Evolutionary conservation across 1,140 invertebrate genomes (phyloP).

Genomic region (Kradibia gibbosae): DNA sequence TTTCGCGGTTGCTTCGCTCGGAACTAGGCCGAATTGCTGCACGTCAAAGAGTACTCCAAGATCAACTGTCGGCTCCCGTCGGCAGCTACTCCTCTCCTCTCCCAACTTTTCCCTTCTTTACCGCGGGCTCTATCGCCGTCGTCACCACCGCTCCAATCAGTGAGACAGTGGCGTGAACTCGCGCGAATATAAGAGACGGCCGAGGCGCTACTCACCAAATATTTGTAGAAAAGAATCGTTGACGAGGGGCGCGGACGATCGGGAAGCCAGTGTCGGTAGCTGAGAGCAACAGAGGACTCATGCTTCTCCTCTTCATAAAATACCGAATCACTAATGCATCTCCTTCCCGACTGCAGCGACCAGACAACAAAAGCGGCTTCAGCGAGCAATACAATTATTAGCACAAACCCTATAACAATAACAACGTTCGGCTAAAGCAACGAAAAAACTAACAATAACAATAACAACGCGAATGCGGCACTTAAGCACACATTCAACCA

Average conservation of each 20-base stretch:
- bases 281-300: neutral
- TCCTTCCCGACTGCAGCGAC: too few relatives aligned
- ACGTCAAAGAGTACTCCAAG: neutral
- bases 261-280: too few relatives aligned
- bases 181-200: neutral
- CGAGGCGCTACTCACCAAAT: neutral
- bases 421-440: slow-evolving; percentile 17
- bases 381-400: too few relatives aligned
- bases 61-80: too few relatives aligned
- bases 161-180: neutral
- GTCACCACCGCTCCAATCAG: neutral
- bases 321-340: neutral
- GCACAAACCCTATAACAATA: too few relatives aligned
- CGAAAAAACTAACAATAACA: slow-evolving; percentile 28
- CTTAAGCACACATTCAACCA: slow-evolving; percentile 62
- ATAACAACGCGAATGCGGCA: slow-evolving; percentile 10
- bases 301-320: neutral
- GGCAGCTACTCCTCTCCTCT: neutral
- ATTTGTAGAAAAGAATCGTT: slow-evolving; percentile 3
- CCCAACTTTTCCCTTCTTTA: too few relatives aligned
- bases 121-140: too few relatives aligned
- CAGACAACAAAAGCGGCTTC: too few relatives aligned
- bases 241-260: neutral
- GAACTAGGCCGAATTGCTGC: neutral
- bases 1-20: neutral